Base-by-base conservation (phyloP, 2,797 vertebrate genomes). In the Scarus forsteni region DNA sequence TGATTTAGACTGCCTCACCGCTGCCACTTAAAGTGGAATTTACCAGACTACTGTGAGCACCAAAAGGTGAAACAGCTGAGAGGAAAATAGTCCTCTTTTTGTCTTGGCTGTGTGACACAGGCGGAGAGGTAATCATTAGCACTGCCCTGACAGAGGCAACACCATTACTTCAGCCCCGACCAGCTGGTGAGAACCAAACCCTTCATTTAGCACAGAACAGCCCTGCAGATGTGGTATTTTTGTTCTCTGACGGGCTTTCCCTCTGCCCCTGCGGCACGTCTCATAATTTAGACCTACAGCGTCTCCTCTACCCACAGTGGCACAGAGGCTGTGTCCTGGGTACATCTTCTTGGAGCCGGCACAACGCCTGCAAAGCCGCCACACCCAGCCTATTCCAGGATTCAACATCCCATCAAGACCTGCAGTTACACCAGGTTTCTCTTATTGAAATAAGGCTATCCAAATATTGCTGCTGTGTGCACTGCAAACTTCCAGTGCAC, bases 341-440 rank as follows among this genome's bases (percentile, higher is more conserved):
- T 84, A 83, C 84, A 88, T 86, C 85, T 75, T 83, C 70, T 45
- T 65, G 61, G 64, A 86, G 83, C 74, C 80, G 80, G 66, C 40
- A 71, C 60, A 71, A 72, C 36, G 70, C 45, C 66, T 70, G 70
- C 48, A 68, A 60, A 60, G 62, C 68, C 35, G 88, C 87, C 83
- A 67, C 87, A 78, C 91, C 90, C 88, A 77, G 69, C 34, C 79
- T 83, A 84, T 88, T 90, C 75, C 81, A 80, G 70, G 81, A 69
- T 84, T 54, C 69, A 67, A 55, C 52, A 77, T 51, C 35, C 68
- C 59, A 58, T 50, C 14, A 60, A 53, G 42, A 36, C 51, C 34
- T 71, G 43, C 66, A 80, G 66, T 66, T 49, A 42, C 42, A 75
- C 45, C 51, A 38, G 46, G 43, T 67, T 62, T 13, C 64, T 78